These are phyloP conservation scores for Beris chalybata DNA, from an alignment of 2,888 invertebrate species.

Conservation along the genomic window DNA sequence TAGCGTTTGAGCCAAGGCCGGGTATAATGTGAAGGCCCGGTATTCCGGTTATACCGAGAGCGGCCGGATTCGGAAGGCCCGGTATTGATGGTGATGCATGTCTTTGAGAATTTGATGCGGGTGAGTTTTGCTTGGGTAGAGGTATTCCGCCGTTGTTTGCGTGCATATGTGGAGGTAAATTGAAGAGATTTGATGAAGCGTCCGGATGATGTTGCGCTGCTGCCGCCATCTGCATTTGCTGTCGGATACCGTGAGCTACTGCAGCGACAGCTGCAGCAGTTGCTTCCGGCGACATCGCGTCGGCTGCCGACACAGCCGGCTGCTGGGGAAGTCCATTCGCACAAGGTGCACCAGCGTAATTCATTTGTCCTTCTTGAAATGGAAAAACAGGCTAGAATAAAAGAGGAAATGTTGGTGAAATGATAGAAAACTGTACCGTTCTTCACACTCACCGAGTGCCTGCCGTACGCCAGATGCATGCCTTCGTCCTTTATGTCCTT, in stretches of 20 bases:
- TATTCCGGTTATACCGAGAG: conserved; percentile 43
- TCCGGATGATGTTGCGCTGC: conserved; percentile 61
- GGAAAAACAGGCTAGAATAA: conserved; percentile 57
- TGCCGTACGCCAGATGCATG: conserved; percentile 61
- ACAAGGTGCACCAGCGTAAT: conserved; percentile 62
- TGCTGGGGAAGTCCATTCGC: conserved; percentile 62
- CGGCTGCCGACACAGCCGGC: conserved; percentile 58
- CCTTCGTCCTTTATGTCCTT: conserved; percentile 78
- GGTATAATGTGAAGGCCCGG: conserved; percentile 43
- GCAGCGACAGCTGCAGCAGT: conserved; percentile 85
- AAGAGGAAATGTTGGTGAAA: conserved; percentile 29
- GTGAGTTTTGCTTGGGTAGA: conserved; percentile 55
- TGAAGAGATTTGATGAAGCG: conserved; percentile 57
- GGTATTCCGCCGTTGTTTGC: conserved; percentile 44
- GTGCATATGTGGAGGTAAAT: conserved; percentile 50
- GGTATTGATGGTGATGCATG: conserved; percentile 39
- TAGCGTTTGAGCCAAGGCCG: conserved; percentile 38
- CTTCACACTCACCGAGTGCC: conserved; percentile 61
- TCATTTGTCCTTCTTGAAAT: conserved; percentile 67
- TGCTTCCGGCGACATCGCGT: conserved; percentile 65
- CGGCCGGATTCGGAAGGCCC: conserved; percentile 44
- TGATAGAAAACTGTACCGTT: not conserved
- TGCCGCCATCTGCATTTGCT: conserved; percentile 76
- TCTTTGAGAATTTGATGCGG: conserved; percentile 53
- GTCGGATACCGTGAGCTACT: conserved; percentile 81